phyloP scores from a whole-genome alignment of 2,113 vertebrate genomes.

The Climacteris rufus region DNA sequence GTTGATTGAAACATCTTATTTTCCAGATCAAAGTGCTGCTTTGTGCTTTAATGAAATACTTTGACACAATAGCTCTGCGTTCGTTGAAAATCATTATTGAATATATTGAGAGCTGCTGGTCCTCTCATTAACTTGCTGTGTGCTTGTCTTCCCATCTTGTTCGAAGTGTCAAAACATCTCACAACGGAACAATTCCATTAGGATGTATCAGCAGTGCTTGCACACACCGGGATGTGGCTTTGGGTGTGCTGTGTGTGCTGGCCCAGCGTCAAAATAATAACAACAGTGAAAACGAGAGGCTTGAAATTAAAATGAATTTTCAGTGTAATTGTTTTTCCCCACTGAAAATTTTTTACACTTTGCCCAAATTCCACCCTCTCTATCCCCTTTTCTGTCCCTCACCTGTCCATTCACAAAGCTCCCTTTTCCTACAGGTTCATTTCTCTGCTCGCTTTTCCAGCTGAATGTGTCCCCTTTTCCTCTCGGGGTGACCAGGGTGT shows the following conservation, averaged over 20 bases:
- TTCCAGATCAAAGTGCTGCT: slow-evolving; percentile 3
- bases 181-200: neutral
- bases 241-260: neutral
- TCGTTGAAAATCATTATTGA: slow-evolving; percentile 9
- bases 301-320: neutral
- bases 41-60: slow-evolving; percentile 36
- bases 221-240: neutral
- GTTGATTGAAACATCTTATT: slow-evolving; percentile 24
- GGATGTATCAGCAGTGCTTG: neutral
- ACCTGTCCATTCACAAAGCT: neutral
- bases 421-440: neutral
- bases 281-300: neutral
- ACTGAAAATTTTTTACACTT: neutral
- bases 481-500: neutral
- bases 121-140: slow-evolving; percentile 4
- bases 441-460: neutral
- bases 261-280: neutral
- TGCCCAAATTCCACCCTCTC: neutral
- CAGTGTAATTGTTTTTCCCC: neutral
- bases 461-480: neutral
- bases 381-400: neutral
- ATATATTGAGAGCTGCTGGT: neutral
- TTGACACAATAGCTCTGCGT: slow-evolving; percentile 1
- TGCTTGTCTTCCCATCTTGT: neutral
- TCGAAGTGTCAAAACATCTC: slow-evolving; percentile 39